Evolutionary conservation across 2,113 vertebrate species (phyloP), one percentile per base, ranked within the genome.

Genomic region (Empidonax traillii): DNA sequence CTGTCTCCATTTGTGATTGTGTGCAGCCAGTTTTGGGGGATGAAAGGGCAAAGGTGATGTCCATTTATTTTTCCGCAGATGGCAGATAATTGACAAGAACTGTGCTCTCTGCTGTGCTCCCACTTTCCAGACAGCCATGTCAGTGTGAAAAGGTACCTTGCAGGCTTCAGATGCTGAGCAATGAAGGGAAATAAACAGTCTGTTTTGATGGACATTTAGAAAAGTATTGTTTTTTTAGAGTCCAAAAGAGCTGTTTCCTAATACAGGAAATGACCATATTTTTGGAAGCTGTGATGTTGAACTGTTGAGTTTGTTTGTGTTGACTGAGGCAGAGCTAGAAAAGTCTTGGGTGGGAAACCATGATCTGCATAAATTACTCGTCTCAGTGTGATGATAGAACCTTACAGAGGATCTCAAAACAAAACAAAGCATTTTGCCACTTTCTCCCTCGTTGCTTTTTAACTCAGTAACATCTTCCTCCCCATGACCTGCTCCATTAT

Each of bases 81-180:
- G 91, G 85, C 94, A 85, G 94, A 76, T 96, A 92, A 97, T 95
- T 97, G 95, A 85, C 94, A 75, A 78, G 76, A 83, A 19, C 89
- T 89, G 55, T 91, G 75, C 82, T 93, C 92, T 51, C 68, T 93
- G 31, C 17, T 76, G 31, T 74, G 59, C 91, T 96, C 58, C 79
- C 21, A 35, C 72, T 90, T 94, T 92, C 81, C 91, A 73, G 95
- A 61, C 31, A 85, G 65, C 37, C 77, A 14, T 75, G 35, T 89
- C 30, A 11, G 31, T 85, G n/a, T n/a, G 56, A 71, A 88, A 79
- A 51, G 31, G 84, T 83, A 83, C 46, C 59, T 74, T 83, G 90
- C 41, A 61, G 61, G n/a, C 46, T 94, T 96, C 87, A 94, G 67
- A 51, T 92, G 61, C 52, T 85, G 90, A 56, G 37, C 30, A 77